Evolutionary conservation across 2,113 vertebrate genomes (phyloP), one percentile per base, ranked within the genome.

Genomic region (Melanotaenia duboulayi): DNA sequence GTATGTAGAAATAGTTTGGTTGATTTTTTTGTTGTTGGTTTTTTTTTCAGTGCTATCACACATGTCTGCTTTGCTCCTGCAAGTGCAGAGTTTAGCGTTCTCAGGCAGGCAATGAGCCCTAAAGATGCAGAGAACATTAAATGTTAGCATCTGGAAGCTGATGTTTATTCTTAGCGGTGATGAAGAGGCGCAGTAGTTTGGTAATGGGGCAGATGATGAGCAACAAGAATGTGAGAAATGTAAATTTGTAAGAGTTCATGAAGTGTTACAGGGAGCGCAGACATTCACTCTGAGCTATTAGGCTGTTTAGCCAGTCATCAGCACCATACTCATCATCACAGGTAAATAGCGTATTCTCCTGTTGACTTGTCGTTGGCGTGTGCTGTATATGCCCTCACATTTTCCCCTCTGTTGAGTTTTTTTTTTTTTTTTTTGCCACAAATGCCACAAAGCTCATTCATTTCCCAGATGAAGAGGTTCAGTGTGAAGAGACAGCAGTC

Each of bases 111-210:
- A 77, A 76, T 49, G 74, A 69, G 59, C 10, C 19, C 14, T 74
- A 76, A 85, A 80, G 82, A 71, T 51, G 73, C 65, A 7, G 76
- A 78, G 50, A 55, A 24, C 54, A 35, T 59, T 63, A 80, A 88
- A 58, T 9, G 7, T 50, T 42, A 56, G 66, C 90, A 88, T 70
- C 76, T 83, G 80, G 78, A 76, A 39, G 63, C 39, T 24, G 65
- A 67, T 75, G 67, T 73, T 74, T 77, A 69, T 76, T 40, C 7
- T 23, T 0, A 0, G 3, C 0, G 7, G 28, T 69, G 78, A 76
- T 70, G 46, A 65, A 60, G 55, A 75, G 19, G 32, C 55, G 22
- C 4, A 6, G 39, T 16, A 68, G 60, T 35, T 1, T 20, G 49
- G 55, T 72, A 55, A 70, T 11, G 65, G 57, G n/a, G 35, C 23